These are phyloP conservation scores for Gastrophryne carolinensis DNA, from an alignment of 2,797 vertebrate species.

Conservation along the genomic window DNA sequence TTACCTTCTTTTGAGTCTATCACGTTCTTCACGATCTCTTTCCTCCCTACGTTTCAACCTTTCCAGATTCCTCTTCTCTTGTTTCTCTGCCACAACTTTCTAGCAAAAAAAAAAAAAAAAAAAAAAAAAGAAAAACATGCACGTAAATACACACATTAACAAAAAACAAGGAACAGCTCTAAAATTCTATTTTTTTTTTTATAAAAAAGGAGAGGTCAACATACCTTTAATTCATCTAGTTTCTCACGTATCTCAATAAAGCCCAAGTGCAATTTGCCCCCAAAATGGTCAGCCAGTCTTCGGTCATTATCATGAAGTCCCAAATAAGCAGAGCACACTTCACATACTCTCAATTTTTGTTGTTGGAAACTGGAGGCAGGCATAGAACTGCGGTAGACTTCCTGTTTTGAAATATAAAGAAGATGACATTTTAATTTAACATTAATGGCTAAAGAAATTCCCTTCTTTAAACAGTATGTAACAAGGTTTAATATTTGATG, in stretches of 20 bases:
- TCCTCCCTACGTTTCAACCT: constrained; percentile 82
- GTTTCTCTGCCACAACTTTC: constrained; percentile 94
- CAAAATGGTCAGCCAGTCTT: constrained; percentile 94
- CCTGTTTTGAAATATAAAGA: constrained; percentile 66
- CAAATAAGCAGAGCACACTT: constrained; percentile 95
- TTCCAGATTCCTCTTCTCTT: constrained; percentile 86
- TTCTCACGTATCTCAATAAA: constrained; percentile 98
- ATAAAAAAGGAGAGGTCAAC: constrained; percentile 49
- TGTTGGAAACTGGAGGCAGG: constrained; percentile 98
- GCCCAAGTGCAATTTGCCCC: constrained; percentile 95
- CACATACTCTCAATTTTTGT: constrained; percentile 94
- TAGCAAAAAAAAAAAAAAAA: constrained; percentile 59
- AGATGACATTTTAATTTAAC: neutral
- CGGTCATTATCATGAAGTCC: constrained; percentile 97
- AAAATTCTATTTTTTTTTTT: no score
- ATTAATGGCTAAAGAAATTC: no score
- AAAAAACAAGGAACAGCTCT: no score
- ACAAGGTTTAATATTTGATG: no score
- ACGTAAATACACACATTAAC: no score
- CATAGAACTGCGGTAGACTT: constrained; percentile 97
- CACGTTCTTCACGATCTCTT: constrained; percentile 78
- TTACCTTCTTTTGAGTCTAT: constrained; percentile 78
- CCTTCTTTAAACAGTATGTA: no score
- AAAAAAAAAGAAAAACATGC: no score
- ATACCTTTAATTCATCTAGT: constrained; percentile 92